Percentiles rank a stretch among this genome's conserved stretches.
Conservation (phyloP, 2,113 vertebrate genomes). For the Tapirus terrestris region DNA sequence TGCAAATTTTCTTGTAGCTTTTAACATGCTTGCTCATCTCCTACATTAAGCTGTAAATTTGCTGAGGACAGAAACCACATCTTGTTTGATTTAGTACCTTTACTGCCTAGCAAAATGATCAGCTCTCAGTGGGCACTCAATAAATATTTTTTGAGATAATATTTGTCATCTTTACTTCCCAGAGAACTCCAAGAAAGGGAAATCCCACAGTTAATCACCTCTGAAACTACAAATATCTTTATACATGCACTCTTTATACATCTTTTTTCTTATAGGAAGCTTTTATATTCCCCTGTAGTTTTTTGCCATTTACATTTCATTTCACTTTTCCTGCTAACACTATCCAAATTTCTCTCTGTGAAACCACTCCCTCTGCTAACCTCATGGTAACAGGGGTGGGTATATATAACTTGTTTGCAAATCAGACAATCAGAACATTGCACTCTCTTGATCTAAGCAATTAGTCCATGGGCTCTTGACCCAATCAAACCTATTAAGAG, state of each 20-base stretch:
- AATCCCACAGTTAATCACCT: neutral
- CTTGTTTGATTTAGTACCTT: neutral
- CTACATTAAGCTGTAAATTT: neutral
- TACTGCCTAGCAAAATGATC: neutral
- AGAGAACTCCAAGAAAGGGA: neutral
- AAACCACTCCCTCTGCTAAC: neutral
- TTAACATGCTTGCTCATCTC: neutral
- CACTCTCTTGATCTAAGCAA: neutral
- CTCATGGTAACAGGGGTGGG: neutral
- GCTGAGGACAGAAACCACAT: neutral
- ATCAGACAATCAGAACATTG: neutral
- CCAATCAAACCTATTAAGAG: neutral
- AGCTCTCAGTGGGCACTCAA: neutral
- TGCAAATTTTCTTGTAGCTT: neutral
- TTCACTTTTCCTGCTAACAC: neutral
- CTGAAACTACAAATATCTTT: neutral
- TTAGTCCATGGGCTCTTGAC: neutral
- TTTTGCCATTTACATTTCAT: neutral
- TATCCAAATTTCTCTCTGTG: neutral
- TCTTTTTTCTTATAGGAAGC: neutral
- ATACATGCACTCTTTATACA: neutral
- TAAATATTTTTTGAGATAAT: conserved; percentile 47
- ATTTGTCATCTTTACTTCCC: conserved; percentile 16
- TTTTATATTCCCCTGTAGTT: neutral
- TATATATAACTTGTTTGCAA: neutral